Conservation (phyloP, 2,113 vertebrate genomes). For the Cebus imitator region DNA sequence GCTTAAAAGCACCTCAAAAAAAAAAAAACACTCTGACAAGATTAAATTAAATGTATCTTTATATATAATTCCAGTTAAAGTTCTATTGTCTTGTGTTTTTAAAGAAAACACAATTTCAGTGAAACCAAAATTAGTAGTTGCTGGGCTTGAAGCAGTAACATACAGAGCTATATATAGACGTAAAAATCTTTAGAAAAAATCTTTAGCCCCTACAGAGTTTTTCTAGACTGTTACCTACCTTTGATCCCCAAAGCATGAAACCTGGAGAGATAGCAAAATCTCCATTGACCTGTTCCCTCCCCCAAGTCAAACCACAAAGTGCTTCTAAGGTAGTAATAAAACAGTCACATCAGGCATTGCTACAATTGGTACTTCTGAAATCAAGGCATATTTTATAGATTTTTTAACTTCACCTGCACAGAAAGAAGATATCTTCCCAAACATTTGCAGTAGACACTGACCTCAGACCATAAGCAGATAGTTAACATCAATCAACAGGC, state of each 20-base stretch:
- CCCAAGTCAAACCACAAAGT: neutral
- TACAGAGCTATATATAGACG: neutral
- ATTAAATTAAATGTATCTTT: neutral
- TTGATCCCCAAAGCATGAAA: slow-evolving; percentile 48
- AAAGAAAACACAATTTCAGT: slow-evolving; percentile 7
- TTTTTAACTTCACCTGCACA: neutral
- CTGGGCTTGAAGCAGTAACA: slow-evolving; percentile 21
- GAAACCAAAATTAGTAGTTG: slow-evolving; percentile 34
- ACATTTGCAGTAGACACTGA: neutral
- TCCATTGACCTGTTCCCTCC: neutral
- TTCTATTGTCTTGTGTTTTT: neutral
- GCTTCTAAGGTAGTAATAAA: neutral
- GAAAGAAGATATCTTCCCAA: neutral
- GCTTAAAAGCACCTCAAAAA: neutral
- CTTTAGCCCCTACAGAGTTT: neutral
- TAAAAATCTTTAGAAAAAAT: slow-evolving; percentile 14
- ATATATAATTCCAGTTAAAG: neutral
- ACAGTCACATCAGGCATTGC: neutral
- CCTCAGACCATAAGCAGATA: neutral
- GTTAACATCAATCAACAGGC: neutral
- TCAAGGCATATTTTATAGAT: neutral
- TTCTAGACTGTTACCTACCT: neutral
- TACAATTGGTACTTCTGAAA: neutral
- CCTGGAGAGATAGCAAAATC: neutral
- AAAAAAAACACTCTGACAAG: neutral